These are phyloP conservation scores for Craterocephalus amniculus DNA, from an alignment of 2,797 vertebrate genomes.

Conservation along the genomic window DNA sequence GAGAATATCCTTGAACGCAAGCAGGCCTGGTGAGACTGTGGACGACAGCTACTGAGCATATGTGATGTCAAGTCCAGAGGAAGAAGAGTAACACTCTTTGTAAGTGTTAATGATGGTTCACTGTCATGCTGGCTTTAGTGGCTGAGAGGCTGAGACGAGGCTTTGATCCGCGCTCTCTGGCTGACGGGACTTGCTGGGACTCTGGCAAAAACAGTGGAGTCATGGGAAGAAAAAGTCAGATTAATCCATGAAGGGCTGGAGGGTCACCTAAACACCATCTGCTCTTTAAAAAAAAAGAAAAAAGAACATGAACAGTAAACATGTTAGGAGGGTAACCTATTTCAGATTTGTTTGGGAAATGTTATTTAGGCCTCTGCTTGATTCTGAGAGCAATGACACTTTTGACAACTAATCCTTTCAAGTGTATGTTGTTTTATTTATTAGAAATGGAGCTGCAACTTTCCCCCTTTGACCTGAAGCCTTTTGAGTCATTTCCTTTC, in stretches of 20 bases:
- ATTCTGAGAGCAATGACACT: not conserved
- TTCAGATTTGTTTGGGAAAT: constrained; percentile 8
- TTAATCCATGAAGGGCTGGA: constrained; percentile 47
- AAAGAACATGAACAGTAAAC: constrained; percentile 35
- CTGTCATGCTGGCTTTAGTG: constrained; percentile 63
- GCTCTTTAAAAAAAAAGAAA: constrained; percentile 9
- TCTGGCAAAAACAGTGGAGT: constrained; percentile 55
- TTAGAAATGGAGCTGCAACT: not conserved
- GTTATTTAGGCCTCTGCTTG: constrained; percentile 4
- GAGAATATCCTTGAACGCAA: constrained; percentile 52
- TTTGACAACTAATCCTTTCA: not conserved
- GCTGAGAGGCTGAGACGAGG: constrained; percentile 60
- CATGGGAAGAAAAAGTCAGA: constrained; percentile 70
- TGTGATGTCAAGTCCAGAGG: constrained; percentile 54
- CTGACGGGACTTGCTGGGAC: constrained; percentile 47
- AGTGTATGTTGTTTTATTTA: constrained; percentile 1
- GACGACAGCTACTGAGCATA: constrained; percentile 43
- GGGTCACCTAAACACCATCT: constrained; percentile 19
- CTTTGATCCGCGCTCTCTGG: constrained; percentile 69
- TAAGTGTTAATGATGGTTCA: constrained; percentile 69
- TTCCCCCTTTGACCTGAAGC: not conserved
- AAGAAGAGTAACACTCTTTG: constrained; percentile 48
- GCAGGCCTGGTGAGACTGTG: constrained; percentile 24
- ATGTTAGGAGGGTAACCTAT: constrained; percentile 18
- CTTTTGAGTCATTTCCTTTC: not conserved